A percentile compares a stretch with the other conserved stretches of the same genome.
phyloP scores from a whole-genome alignment of 2,797 vertebrate species.

The Selene dorsalis region DNA sequence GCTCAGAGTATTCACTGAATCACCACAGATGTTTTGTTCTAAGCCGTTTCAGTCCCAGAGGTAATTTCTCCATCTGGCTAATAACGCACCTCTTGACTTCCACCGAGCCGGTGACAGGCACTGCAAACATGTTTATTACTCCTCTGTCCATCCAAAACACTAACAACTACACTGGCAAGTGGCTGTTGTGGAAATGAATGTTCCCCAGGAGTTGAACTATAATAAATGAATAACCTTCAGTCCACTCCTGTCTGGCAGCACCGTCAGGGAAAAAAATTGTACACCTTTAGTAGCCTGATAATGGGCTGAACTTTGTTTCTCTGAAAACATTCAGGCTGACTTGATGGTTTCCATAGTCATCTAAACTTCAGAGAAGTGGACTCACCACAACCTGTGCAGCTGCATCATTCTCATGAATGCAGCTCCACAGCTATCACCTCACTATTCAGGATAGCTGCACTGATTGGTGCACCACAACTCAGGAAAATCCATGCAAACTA shows the following conservation, averaged over 20 bases:
- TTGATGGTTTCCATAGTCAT: no score
- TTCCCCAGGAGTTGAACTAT: background rate
- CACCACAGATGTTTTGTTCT: slow-evolving; percentile 31
- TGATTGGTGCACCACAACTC: no score
- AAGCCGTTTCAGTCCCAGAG: slow-evolving; percentile 46
- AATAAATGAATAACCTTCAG: background rate
- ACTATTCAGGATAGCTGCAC: no score
- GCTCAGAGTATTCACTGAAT: slow-evolving; percentile 15
- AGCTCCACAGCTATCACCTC: no score
- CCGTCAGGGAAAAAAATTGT: background rate
- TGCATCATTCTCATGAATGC: no score
- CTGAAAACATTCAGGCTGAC: background rate
- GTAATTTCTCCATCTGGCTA: background rate
- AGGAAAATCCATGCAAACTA: no score
- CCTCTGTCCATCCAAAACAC: background rate
- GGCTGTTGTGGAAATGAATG: background rate
- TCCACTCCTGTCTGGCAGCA: background rate
- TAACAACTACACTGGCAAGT: background rate
- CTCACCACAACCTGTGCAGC: no score
- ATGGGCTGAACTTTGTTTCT: background rate
- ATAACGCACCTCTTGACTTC: background rate
- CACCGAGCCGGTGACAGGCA: background rate
- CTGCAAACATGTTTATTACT: background rate
- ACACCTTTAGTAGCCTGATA: background rate
- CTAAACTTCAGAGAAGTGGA: no score